Conservation (phyloP, 2,113 vertebrate genomes). For the Sphyrna mokarran region DNA sequence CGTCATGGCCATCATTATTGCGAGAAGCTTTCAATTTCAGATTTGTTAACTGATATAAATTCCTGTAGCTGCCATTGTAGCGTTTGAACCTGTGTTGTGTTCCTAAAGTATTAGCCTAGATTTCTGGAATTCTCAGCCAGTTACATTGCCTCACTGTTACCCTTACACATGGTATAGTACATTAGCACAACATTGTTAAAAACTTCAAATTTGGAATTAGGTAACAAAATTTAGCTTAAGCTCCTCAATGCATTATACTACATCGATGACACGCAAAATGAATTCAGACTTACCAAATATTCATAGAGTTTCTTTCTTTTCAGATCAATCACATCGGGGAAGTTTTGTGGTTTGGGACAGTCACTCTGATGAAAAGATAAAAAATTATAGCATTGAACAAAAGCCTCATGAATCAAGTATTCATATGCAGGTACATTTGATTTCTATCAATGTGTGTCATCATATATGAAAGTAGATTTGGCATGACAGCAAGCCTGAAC, state of each 20-base stretch:
- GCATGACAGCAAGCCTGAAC: background rate
- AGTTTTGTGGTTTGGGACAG: background rate
- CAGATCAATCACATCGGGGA: conserved; percentile 16
- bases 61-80: no score
- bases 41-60: no score
- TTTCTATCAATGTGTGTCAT: background rate
- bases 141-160: no score
- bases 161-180: background rate
- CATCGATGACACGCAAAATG: background rate
- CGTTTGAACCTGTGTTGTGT: no score
- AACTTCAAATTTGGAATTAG: background rate
- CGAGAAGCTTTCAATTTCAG: no score
- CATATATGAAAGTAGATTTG: background rate
- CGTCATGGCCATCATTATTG: no score
- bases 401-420: no score
- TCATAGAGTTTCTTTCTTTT: conserved; percentile 35
- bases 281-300: conserved; percentile 30
- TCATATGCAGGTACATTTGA: background rate
- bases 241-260: background rate
- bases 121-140: no score
- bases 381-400: background rate
- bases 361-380: background rate
- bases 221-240: background rate
- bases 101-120: no score
- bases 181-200: background rate